Evolutionary conservation across 2,888 invertebrate species (phyloP).

Genomic region (Adelphocoris suturalis): DNA sequence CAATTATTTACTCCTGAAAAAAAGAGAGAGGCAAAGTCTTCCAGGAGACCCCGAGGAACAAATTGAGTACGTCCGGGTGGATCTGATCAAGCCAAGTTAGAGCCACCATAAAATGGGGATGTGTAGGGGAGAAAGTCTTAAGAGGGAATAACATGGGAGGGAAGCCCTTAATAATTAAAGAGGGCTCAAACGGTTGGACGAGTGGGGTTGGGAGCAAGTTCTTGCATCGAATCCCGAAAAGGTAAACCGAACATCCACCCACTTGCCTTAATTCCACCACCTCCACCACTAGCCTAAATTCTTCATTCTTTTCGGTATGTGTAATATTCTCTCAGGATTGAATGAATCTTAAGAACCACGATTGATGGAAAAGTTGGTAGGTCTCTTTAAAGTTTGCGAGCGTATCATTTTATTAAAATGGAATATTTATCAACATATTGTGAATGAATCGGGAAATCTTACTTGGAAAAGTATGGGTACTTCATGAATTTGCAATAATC

Average conservation of each 20-base stretch:
- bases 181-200: conserved; percentile 39
- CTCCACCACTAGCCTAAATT: not conserved
- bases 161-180: not conserved
- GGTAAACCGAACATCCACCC: not conserved
- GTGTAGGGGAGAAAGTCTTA: conserved; percentile 6
- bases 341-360: too few species aligned
- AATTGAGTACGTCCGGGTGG: conserved; percentile 27
- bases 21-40: not conserved
- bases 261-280: too few species aligned
- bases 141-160: conserved; percentile 36
- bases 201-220: conserved; percentile 6
- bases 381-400: too few species aligned
- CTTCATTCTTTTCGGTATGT: too few species aligned
- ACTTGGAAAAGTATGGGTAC: too few species aligned
- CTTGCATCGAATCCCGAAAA: not conserved
- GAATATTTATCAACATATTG: too few species aligned
- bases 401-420: too few species aligned
- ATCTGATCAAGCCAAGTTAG: conserved; percentile 36
- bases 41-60: not conserved
- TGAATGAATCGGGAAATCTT: too few species aligned
- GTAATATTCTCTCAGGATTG: too few species aligned
- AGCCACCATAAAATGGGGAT: conserved; percentile 25
- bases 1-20: not conserved
- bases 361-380: too few species aligned
- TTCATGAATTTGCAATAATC: too few species aligned